Evolutionary conservation across 2,797 vertebrate genomes (phyloP).

Genomic region (Setipinna tenuifilis): DNA sequence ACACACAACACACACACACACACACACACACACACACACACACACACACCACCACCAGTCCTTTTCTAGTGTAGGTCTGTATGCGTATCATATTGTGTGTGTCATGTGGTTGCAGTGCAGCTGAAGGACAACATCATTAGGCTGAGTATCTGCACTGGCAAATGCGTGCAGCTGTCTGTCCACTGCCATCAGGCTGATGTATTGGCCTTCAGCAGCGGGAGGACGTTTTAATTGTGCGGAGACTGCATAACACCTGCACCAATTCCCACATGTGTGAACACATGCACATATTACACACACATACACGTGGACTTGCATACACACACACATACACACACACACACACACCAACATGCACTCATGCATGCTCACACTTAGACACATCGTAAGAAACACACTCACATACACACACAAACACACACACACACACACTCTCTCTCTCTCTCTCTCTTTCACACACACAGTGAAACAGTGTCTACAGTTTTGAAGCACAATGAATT

Average conservation of each 20-base stretch:
- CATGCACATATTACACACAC: neutral
- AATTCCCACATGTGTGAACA: neutral
- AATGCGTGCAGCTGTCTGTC: conserved; percentile 71
- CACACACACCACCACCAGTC: neutral
- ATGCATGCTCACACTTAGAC: no score
- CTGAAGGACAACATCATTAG: conserved; percentile 76
- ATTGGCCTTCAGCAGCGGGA: conserved; percentile 61
- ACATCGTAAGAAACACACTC: no score
- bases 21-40: conserved; percentile 50
- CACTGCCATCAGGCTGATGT: conserved; percentile 70
- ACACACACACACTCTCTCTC: no score
- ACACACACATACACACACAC: neutral
- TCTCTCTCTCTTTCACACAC: no score
- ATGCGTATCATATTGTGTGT: conserved; percentile 9
- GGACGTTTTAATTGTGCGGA: conserved; percentile 70
- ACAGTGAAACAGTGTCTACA: no score
- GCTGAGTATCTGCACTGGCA: conserved; percentile 65
- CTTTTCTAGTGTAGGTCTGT: no score
- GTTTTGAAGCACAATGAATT: no score
- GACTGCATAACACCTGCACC: conserved; percentile 12
- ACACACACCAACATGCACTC: neutral
- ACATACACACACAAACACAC: neutral
- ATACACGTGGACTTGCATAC: neutral
- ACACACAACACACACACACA: conserved; percentile 47
- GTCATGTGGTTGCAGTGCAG: conserved; percentile 32